phyloP scores from a whole-genome alignment of 2,888 invertebrate genomes.

The Eilema sororculum region DNA sequence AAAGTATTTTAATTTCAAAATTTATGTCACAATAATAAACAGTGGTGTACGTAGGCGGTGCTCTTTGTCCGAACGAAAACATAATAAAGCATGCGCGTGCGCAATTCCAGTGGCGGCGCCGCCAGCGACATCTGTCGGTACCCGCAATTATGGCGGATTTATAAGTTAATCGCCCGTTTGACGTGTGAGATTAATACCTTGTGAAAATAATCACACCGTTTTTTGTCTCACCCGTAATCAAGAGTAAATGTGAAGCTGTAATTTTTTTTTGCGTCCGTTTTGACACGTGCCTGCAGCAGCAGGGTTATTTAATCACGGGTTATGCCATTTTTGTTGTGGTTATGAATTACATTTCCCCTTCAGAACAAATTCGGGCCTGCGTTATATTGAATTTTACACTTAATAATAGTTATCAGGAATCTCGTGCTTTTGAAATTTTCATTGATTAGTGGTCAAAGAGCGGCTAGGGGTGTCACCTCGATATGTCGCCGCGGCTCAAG shows the following conservation, averaged over 20 bases:
- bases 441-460: constrained; percentile 75
- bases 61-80: constrained; percentile 64
- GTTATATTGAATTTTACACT: constrained; percentile 52
- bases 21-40: constrained; percentile 45
- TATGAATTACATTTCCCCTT: constrained; percentile 72
- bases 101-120: constrained; percentile 69
- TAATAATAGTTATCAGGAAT: constrained; percentile 55
- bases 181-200: constrained; percentile 64
- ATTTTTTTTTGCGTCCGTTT: constrained; percentile 62
- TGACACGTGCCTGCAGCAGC: constrained; percentile 62
- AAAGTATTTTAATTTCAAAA: constrained; percentile 27
- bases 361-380: constrained; percentile 32
- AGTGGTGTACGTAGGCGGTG: constrained; percentile 54
- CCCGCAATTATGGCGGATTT: constrained; percentile 68
- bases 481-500: constrained; percentile 64
- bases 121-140: constrained; percentile 72
- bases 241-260: constrained; percentile 62
- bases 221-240: constrained; percentile 64
- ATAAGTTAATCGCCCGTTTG: constrained; percentile 70
- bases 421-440: constrained; percentile 47
- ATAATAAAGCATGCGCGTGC: constrained; percentile 64
- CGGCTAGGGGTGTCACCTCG: constrained; percentile 68
- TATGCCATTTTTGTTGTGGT: constrained; percentile 77
- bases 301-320: constrained; percentile 68
- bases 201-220: constrained; percentile 69